Percentiles rank a stretch among this genome's conserved stretches.
These are phyloP conservation scores for Heliconius himera DNA, from an alignment of 1,140 invertebrate species.

Conservation along the genomic window DNA sequence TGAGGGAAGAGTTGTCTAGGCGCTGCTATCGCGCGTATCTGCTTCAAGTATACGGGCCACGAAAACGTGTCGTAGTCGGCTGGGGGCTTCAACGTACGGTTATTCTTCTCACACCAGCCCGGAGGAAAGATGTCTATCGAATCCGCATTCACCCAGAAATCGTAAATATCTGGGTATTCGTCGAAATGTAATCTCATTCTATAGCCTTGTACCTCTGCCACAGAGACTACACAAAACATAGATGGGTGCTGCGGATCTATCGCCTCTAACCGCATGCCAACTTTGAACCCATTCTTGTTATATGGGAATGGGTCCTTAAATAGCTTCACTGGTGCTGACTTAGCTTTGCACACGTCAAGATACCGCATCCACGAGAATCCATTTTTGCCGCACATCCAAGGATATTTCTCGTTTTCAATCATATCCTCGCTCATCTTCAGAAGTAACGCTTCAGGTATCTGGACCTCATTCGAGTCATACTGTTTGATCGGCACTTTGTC, in stretches of 20 bases:
- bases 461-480: conserved; percentile 55
- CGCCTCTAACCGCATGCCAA: conserved; percentile 96
- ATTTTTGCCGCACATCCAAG: conserved; percentile 86
- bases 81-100: conserved; percentile 88
- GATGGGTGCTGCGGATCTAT: conserved; percentile 96
- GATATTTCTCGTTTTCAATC: conserved; percentile 80
- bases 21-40: conserved; percentile 89
- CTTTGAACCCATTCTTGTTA: conserved; percentile 87
- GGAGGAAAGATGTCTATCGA: conserved; percentile 95
- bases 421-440: conserved; percentile 65
- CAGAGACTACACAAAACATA: conserved; percentile 93
- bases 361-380: conserved; percentile 90
- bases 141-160: conserved; percentile 97
- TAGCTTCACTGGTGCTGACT: conserved; percentile 88
- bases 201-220: conserved; percentile 92
- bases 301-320: conserved; percentile 91
- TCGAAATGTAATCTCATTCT: conserved; percentile 95
- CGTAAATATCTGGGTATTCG: conserved; percentile 93
- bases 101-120: conserved; percentile 95
- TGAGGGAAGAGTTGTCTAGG: conserved; percentile 89
- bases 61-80: conserved; percentile 87
- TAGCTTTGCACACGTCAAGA: conserved; percentile 86
- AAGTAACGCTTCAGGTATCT: conserved; percentile 51
- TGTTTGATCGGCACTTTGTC: conserved; percentile 56
- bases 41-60: conserved; percentile 93